A percentile compares a stretch with the other conserved stretches of the same genome.
phyloP scores from a whole-genome alignment of 2,797 vertebrate genomes.

The Sebastolobus alascanus region DNA sequence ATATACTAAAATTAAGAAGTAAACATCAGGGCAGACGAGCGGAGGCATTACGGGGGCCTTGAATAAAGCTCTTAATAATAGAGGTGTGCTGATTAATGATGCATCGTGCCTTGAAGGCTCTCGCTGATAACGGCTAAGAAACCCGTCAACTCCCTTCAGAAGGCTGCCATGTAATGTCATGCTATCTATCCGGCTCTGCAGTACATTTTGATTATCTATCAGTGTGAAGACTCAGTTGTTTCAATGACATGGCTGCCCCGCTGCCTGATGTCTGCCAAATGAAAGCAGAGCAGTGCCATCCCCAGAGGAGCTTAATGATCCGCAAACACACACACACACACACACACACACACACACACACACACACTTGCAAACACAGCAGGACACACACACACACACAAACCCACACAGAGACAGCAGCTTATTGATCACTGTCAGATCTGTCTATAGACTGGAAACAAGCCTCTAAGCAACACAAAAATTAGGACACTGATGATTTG shows the following conservation, averaged over 20 bases:
- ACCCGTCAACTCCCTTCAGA: conserved; percentile 59
- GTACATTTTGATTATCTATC: conserved; percentile 74
- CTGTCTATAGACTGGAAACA: conserved; percentile 79
- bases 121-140: conserved; percentile 46
- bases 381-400: conserved; percentile 13
- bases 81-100: conserved; percentile 62
- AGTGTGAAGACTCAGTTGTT: conserved; percentile 70
- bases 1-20: conserved; percentile 8
- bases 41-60: conserved; percentile 8
- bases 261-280: conserved; percentile 73
- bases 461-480: conserved; percentile 81
- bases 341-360: conserved; percentile 10
- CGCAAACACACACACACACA: conserved; percentile 50
- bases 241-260: conserved; percentile 69
- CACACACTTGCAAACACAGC: conserved; percentile 15
- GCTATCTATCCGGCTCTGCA: conserved; percentile 46
- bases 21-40: conserved; percentile 16
- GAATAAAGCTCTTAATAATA: conserved; percentile 49
- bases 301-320: conserved; percentile 79
- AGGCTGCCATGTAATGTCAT: conserved; percentile 61
- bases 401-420: conserved; percentile 61
- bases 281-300: conserved; percentile 73
- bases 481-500: conserved; percentile 83
- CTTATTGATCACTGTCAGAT: conserved; percentile 84
- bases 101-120: conserved; percentile 50